Percentiles rank a stretch among this genome's conserved stretches.
phyloP scores from a whole-genome alignment of 2,797 vertebrate species.

The Geotrypetes seraphini region DNA sequence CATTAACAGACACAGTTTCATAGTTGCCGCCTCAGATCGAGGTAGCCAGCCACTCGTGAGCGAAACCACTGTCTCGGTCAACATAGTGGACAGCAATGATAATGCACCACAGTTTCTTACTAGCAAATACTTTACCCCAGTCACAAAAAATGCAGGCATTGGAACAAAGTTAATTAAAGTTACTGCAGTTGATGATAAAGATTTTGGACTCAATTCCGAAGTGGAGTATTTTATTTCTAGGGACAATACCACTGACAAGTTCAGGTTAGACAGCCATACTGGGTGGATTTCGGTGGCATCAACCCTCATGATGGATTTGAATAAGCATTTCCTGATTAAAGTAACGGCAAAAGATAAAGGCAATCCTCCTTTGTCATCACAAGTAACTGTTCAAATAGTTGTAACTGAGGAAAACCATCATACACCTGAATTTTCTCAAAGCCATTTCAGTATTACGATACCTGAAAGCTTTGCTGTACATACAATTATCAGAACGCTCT shows the following conservation, averaged over 20 bases:
- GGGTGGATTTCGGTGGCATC: slow-evolving; percentile 87
- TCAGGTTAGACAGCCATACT: slow-evolving; percentile 72
- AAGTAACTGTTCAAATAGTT: slow-evolving; percentile 62
- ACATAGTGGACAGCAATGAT: slow-evolving; percentile 89
- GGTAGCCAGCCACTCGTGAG: slow-evolving; percentile 80
- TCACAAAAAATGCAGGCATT: slow-evolving; percentile 83
- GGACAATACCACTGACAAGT: slow-evolving; percentile 70
- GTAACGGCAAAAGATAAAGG: slow-evolving; percentile 82
- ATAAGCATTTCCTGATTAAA: slow-evolving; percentile 69
- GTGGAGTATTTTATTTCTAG: slow-evolving; percentile 75
- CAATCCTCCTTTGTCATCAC: slow-evolving; percentile 76
- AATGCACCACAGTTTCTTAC: slow-evolving; percentile 76
- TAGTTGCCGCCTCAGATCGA: slow-evolving; percentile 87
- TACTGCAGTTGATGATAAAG: slow-evolving; percentile 77
- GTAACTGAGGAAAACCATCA: slow-evolving; percentile 96
- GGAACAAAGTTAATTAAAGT: slow-evolving; percentile 81
- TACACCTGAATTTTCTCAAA: slow-evolving; percentile 93
- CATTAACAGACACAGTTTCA: slow-evolving; percentile 92
- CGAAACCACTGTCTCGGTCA: slow-evolving; percentile 89
- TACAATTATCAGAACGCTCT: slow-evolving; percentile 70
- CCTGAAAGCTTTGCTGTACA: slow-evolving; percentile 84
- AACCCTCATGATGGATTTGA: slow-evolving; percentile 70
- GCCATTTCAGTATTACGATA: slow-evolving; percentile 70
- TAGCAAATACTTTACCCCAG: slow-evolving; percentile 78
- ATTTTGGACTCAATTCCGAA: slow-evolving; percentile 90